phyloP scores from a whole-genome alignment of 2,113 vertebrate species.

The Sceloporus tristichus region DNA sequence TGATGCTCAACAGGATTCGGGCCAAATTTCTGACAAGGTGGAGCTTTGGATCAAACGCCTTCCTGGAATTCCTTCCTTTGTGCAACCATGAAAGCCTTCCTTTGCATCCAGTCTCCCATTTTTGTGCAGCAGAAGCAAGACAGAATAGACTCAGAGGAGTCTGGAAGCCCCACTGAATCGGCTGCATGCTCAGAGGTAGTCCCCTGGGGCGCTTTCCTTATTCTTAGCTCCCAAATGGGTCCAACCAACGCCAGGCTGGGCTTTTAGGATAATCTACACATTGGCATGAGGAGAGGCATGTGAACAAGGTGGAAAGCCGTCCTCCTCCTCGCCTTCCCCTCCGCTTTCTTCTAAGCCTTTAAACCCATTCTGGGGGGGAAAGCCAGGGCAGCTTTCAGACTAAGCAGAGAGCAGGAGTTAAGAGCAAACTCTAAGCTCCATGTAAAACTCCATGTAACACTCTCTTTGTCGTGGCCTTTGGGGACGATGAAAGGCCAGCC shows the following conservation, averaged over 20 bases:
- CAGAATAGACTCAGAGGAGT: too few species aligned
- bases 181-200: too few species aligned
- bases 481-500: constrained; percentile 57
- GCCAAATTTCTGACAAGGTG: too few species aligned
- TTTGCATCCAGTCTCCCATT: not conserved
- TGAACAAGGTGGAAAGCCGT: constrained; percentile 46
- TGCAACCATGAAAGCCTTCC: not conserved
- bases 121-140: not conserved
- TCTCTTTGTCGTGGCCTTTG: constrained; percentile 62
- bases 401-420: constrained; percentile 57
- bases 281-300: constrained; percentile 61
- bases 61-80: too few species aligned
- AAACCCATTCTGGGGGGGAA: constrained; percentile 60
- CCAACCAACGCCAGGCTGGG: constrained; percentile 38
- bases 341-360: constrained; percentile 60
- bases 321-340: not conserved
- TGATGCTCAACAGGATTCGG: too few species aligned
- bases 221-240: not conserved
- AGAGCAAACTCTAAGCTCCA: constrained; percentile 45
- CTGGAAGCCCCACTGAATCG: too few species aligned
- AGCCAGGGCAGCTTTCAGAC: constrained; percentile 16
- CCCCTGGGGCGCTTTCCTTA: constrained; percentile 49
- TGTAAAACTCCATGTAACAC: constrained; percentile 58
- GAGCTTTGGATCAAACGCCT: too few species aligned
- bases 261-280: constrained; percentile 66